phyloP scores from a whole-genome alignment of 1,140 invertebrate species.

The Aphidius gifuensis region DNA sequence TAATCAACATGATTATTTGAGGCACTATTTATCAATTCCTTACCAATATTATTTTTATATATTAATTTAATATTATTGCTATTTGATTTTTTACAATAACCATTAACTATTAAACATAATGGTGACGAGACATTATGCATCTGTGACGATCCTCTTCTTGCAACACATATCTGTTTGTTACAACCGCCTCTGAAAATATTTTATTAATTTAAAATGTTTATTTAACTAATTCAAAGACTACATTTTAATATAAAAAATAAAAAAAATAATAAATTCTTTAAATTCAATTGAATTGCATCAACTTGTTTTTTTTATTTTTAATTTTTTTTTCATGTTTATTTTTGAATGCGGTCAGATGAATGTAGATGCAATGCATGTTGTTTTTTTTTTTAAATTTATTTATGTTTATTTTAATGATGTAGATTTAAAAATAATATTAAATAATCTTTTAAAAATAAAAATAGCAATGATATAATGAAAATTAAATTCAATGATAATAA shows the following conservation, averaged over 20 bases:
- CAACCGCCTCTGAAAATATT: slow-evolving; percentile 44
- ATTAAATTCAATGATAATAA: too few relatives aligned
- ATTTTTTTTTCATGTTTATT: too few relatives aligned
- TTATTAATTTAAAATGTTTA: slow-evolving; percentile 32
- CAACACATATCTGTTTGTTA: slow-evolving; percentile 37
- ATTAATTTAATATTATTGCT: slow-evolving; percentile 39
- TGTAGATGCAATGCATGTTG: too few relatives aligned
- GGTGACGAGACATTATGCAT: slow-evolving; percentile 35
- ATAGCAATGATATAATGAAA: too few relatives aligned
- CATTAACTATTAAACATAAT: slow-evolving; percentile 28
- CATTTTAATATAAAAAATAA: not conserved
- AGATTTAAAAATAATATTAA: too few relatives aligned
- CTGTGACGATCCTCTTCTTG: slow-evolving; percentile 34
- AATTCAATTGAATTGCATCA: too few relatives aligned
- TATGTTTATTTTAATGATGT: too few relatives aligned
- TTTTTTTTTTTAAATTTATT: too few relatives aligned
- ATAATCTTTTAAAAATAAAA: too few relatives aligned
- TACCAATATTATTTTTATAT: slow-evolving; percentile 28
- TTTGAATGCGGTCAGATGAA: too few relatives aligned
- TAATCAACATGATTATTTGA: slow-evolving; percentile 32
- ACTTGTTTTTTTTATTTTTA: too few relatives aligned
- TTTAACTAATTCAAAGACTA: slow-evolving; percentile 1
- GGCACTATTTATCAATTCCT: slow-evolving; percentile 4
- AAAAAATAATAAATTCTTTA: not conserved
- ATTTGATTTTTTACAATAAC: slow-evolving; percentile 32